Conservation (phyloP, 2,113 vertebrate species). For the Urocynchramus pylzowi region DNA sequence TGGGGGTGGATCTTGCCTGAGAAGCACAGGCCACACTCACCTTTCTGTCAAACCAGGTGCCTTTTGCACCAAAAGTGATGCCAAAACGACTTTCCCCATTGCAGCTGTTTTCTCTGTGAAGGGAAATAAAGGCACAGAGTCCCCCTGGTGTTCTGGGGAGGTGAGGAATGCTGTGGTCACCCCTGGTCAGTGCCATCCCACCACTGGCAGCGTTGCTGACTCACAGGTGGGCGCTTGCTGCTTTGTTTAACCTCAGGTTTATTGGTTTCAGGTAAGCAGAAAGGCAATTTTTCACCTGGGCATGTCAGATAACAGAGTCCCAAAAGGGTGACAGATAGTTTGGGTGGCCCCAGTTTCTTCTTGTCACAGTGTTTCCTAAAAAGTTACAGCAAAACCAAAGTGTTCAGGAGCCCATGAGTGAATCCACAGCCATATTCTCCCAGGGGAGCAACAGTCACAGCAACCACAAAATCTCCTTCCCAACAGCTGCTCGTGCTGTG, state of each 20-base stretch:
- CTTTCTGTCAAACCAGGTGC: neutral
- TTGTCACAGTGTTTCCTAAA: neutral
- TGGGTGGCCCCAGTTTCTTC: neutral
- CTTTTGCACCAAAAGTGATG: neutral
- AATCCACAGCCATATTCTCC: neutral
- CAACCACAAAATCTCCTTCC: neutral
- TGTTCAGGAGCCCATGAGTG: neutral
- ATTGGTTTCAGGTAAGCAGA: neutral
- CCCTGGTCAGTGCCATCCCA: neutral
- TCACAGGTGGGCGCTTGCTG: neutral
- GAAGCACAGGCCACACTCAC: neutral
- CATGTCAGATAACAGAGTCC: neutral
- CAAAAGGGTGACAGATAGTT: neutral
- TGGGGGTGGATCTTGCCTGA: neutral
- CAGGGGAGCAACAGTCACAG: neutral
- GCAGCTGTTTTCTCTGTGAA: neutral
- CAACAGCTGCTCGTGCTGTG: accelerated
- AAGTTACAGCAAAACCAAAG: neutral
- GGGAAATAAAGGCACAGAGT: neutral
- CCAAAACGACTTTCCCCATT: neutral
- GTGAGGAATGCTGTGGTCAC: neutral
- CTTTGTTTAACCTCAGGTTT: neutral
- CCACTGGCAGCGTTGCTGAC: neutral
- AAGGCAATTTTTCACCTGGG: neutral
- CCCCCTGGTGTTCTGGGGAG: neutral